A percentile compares a stretch with the other conserved stretches of the same genome.
Conservation (phyloP, 2,797 vertebrate species). For the Astyanax mexicanus region DNA sequence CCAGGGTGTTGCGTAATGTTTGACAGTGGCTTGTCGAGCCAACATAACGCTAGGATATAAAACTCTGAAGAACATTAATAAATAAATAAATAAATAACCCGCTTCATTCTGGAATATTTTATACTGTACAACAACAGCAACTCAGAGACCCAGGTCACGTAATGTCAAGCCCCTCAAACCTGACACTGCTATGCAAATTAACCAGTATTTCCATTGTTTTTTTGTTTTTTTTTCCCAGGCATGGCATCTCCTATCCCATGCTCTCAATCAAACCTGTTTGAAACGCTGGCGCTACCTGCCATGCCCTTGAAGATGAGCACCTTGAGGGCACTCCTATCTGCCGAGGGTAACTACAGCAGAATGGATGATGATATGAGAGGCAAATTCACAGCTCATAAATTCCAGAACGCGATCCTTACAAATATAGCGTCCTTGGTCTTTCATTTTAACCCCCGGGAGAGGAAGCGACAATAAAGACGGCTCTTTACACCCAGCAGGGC, state of each 20-base stretch:
- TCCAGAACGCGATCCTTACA: slow-evolving; percentile 13
- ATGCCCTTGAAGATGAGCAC: slow-evolving; percentile 30
- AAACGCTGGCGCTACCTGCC: neutral
- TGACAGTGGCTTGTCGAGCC: too few species aligned
- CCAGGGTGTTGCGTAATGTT: too few species aligned
- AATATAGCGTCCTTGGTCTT: slow-evolving; percentile 16
- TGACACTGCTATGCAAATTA: neutral
- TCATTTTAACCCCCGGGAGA: slow-evolving; percentile 35
- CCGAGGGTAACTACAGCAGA: slow-evolving; percentile 12
- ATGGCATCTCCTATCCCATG: neutral
- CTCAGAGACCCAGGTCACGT: neutral
- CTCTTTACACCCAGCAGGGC: slow-evolving; percentile 20
- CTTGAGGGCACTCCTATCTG: slow-evolving; percentile 8
- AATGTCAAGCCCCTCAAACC: neutral
- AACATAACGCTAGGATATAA: too few species aligned
- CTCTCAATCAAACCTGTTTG: neutral
- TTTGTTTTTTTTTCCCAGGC: neutral
- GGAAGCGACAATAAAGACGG: slow-evolving; percentile 23
- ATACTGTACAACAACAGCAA: too few species aligned
- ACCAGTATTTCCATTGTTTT: neutral
- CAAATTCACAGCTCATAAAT: slow-evolving; percentile 33
- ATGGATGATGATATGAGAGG: slow-evolving; percentile 18
- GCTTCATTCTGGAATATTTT: too few species aligned
- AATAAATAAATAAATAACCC: too few species aligned
- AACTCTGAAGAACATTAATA: too few species aligned